Evolutionary conservation across 2,113 vertebrate genomes (phyloP).

Genomic region (Syngnathus typhle): DNA sequence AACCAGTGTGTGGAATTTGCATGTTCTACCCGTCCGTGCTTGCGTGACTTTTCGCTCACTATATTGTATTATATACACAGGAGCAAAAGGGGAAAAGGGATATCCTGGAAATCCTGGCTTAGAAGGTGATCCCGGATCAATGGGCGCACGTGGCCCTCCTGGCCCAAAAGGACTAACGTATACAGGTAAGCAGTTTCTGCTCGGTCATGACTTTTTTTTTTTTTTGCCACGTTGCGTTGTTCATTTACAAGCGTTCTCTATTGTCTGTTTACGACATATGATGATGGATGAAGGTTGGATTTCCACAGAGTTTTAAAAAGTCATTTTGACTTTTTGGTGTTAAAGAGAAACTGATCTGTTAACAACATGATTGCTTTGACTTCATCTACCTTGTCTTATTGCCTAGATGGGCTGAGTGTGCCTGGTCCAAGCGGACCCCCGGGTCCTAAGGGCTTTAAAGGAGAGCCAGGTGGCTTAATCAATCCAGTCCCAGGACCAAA

Average conservation of each 20-base stretch:
- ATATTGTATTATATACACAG: conserved; percentile 28
- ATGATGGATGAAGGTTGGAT: too few relatives aligned
- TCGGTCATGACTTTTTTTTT: background rate
- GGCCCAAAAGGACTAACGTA: conserved; percentile 39
- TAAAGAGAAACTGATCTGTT: background rate
- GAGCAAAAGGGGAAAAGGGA: conserved; percentile 50
- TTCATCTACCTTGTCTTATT: background rate
- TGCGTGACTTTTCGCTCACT: too few relatives aligned
- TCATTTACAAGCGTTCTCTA: too few relatives aligned
- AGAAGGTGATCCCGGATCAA: conserved; percentile 49
- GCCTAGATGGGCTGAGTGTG: background rate
- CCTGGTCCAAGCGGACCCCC: conserved; percentile 52
- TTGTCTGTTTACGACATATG: too few relatives aligned
- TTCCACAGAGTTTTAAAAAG: background rate
- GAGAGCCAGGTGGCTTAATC: conserved; percentile 43
- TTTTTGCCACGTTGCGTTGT: too few relatives aligned
- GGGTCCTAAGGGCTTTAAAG: conserved; percentile 69
- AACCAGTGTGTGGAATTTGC: too few relatives aligned
- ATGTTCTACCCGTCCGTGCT: too few relatives aligned
- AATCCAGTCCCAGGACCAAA: conserved; percentile 22
- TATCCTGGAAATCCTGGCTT: conserved; percentile 34
- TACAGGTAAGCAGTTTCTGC: conserved; percentile 41
- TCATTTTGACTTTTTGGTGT: background rate
- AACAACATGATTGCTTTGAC: background rate
- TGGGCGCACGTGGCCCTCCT: conserved; percentile 50